Conservation (phyloP, 2,888 invertebrate genomes). For the Cancer borealis region DNA sequence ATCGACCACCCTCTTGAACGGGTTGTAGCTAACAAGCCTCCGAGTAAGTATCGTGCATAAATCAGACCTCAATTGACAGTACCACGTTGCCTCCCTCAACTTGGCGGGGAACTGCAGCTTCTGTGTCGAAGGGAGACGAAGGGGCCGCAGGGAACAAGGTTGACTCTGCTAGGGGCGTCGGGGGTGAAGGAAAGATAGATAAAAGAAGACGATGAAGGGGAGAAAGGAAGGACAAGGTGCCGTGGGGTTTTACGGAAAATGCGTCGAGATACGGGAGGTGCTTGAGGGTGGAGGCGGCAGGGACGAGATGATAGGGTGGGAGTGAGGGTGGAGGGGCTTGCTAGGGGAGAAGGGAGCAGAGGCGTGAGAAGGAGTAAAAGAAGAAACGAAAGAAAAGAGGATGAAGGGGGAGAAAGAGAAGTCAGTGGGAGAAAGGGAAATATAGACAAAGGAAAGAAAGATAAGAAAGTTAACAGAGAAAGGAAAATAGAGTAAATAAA, state of each 20-base stretch:
- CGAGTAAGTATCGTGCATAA: slow-evolving; percentile 26
- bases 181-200: neutral
- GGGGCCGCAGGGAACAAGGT: slow-evolving; percentile 8
- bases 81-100: neutral
- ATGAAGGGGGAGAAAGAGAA: neutral
- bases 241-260: slow-evolving; percentile 7
- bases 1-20: slow-evolving; percentile 37
- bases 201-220: slow-evolving; percentile 29
- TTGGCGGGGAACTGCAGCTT: neutral
- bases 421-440: neutral
- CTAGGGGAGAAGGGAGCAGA: slow-evolving; percentile 20
- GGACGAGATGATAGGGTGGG: neutral
- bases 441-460: neutral
- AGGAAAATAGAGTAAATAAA: neutral
- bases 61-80: slow-evolving; percentile 40
- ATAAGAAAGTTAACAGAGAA: neutral
- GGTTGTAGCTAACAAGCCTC: slow-evolving; percentile 37
- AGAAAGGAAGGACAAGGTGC: neutral
- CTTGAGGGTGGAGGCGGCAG: neutral
- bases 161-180: neutral
- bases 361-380: neutral
- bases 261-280: slow-evolving; percentile 25
- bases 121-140: neutral
- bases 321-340: neutral
- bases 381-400: neutral